Base-by-base conservation (phyloP, 2,797 vertebrate species). In the Cichlasoma orientale region DNA sequence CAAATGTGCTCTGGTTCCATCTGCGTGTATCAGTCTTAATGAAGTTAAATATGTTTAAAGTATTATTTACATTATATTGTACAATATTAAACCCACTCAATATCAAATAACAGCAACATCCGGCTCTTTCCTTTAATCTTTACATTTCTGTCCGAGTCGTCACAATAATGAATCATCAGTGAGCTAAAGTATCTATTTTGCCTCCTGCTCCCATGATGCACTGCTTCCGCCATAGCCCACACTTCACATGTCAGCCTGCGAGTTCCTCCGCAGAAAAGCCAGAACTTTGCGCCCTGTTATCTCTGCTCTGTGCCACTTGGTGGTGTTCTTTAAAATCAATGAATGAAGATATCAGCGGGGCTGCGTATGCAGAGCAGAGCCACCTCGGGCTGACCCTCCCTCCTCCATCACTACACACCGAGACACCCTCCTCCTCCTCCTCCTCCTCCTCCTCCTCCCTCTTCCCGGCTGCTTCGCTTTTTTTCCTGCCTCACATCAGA, bases 231-330 rank as follows among this genome's bases (percentile, higher is more conserved):
- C 38, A 47, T 2, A 53, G n/a, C 52, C 29, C 57, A 11, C 56
- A 19, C 33, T 47, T 44, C 41, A 33, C 63, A 19, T 59, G 29
- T 68, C 38, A 16, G 50, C 47, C 31, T 54, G 77, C 13, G 63
- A 50, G 38, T 55, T 41, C 57, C 74, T 75, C 77, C 86, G 75
- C 77, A 56, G 78, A 83, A 86, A 92, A 19, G 12, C 41, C 36
- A 38, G 86, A 93, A 94, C 89, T 90, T 77, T 87, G 87, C 93
- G 94, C 93, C 85, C 87, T 97, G 97, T 97, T 97, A 96, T 97
- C 97, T 95, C 97, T 95, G 90, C 94, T 94, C 89, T 92, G 96
- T 96, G 96, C 97, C 97, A 96, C 97, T 97, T 96, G 96, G 97
- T 97, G 97, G 96, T 96, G 97, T 96, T 95, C 94, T 93, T 94